A percentile compares a stretch with the other conserved stretches of the same genome.
Evolutionary conservation across 2,113 vertebrate genomes (phyloP).

Genomic region (Pterocles orientalis): DNA sequence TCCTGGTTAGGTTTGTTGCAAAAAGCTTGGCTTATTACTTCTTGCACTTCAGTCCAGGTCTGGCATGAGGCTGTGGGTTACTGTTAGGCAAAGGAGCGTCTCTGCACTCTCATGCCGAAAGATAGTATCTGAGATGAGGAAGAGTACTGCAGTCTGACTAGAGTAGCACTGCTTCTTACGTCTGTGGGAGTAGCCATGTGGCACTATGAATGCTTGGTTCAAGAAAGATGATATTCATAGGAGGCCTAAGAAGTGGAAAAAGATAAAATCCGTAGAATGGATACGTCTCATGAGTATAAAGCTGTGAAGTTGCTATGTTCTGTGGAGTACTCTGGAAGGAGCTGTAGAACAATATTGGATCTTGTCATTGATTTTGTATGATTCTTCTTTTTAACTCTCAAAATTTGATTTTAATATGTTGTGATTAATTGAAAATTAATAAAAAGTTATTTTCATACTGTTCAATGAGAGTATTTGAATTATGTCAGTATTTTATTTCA

Average conservation of each 20-base stretch:
- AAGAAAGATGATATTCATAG: not conserved
- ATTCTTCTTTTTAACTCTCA: not conserved
- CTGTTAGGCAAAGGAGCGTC: not conserved
- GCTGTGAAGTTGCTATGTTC: not conserved
- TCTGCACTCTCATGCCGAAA: not conserved
- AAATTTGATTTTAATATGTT: not conserved
- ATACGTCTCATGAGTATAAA: not conserved
- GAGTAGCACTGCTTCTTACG: accelerated
- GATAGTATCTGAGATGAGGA: not conserved
- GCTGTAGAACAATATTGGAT: not conserved
- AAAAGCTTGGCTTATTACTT: not conserved
- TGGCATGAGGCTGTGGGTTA: not conserved
- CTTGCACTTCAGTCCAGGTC: not conserved
- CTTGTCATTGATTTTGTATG: not conserved
- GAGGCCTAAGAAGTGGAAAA: not conserved
- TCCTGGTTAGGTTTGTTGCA: not conserved
- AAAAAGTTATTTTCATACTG: constrained; percentile 1
- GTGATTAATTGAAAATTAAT: constrained; percentile 18
- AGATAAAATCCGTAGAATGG: not conserved
- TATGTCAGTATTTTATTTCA: not conserved
- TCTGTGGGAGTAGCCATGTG: not conserved
- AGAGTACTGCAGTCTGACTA: not conserved
- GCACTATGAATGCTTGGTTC: not conserved
- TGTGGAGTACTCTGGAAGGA: not conserved
- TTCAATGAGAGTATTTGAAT: not conserved